phyloP scores from a whole-genome alignment of 2,888 invertebrate species.

The Nomada ferruginata region DNA sequence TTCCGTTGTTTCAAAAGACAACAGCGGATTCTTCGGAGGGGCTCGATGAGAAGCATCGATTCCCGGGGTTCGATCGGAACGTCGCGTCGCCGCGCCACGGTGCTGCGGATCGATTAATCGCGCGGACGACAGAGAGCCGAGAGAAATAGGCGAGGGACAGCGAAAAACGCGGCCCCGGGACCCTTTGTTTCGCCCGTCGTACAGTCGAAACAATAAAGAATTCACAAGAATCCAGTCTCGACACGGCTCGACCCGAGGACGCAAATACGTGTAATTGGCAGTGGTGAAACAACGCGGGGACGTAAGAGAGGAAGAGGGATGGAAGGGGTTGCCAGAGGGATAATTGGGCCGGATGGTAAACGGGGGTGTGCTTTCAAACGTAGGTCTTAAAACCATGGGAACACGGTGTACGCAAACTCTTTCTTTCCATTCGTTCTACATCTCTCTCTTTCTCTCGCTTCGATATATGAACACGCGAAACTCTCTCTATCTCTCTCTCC shows the following conservation, averaged over 20 bases:
- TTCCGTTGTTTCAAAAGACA: not conserved
- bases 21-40: not conserved
- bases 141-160: conserved; percentile 22
- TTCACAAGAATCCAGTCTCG: conserved; percentile 63
- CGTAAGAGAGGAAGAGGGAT: conserved; percentile 35
- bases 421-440: conserved; percentile 17
- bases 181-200: conserved; percentile 47
- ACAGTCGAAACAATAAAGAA: conserved; percentile 60
- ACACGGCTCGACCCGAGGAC: conserved; percentile 49
- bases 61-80: not conserved
- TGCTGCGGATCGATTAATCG: conserved; percentile 45
- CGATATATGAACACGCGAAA: not conserved
- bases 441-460: not conserved
- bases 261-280: conserved; percentile 68
- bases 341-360: conserved; percentile 78
- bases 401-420: conserved; percentile 53
- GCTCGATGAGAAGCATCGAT: not conserved
- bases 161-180: conserved; percentile 31
- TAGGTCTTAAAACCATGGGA: conserved; percentile 63
- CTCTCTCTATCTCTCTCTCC: conserved; percentile 12
- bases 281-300: conserved; percentile 60
- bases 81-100: conserved; percentile 2
- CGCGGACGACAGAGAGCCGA: not conserved
- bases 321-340: conserved; percentile 66
- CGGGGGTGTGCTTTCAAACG: conserved; percentile 66